These are phyloP conservation scores for Macrosiphum euphorbiae DNA, from an alignment of 2,888 invertebrate genomes.

Conservation along the genomic window DNA sequence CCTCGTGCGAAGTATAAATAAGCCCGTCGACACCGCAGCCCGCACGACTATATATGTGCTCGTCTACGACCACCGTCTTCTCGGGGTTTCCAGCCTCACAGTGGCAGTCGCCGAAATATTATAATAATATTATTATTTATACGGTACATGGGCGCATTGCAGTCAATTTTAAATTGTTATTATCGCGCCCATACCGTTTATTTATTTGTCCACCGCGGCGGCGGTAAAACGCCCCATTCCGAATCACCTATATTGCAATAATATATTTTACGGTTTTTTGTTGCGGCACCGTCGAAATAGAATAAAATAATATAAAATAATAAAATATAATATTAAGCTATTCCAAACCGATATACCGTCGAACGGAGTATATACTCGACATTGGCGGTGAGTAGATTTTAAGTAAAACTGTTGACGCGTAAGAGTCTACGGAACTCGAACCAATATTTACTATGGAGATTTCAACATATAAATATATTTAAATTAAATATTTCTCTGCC, in stretches of 20 bases:
- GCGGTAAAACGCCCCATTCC: background rate
- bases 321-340: background rate
- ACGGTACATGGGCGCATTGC: background rate
- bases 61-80: background rate
- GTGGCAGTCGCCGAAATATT: background rate
- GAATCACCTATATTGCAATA: background rate
- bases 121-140: background rate
- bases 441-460: slow-evolving; percentile 11
- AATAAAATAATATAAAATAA: background rate
- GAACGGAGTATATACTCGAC: too few relatives aligned
- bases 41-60: background rate
- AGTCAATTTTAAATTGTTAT: background rate
- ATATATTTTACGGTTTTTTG: too few relatives aligned
- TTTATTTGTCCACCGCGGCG: background rate
- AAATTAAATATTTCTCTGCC: background rate
- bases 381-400: background rate
- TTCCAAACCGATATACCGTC: background rate
- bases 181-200: background rate
- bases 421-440: background rate
- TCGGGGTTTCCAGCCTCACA: background rate
- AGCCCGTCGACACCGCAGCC: background rate
- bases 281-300: background rate
- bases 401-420: background rate
- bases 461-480: background rate
- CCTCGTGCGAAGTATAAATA: background rate